Conservation (phyloP, 2,888 invertebrate species). For the Emmelina monodactyla region DNA sequence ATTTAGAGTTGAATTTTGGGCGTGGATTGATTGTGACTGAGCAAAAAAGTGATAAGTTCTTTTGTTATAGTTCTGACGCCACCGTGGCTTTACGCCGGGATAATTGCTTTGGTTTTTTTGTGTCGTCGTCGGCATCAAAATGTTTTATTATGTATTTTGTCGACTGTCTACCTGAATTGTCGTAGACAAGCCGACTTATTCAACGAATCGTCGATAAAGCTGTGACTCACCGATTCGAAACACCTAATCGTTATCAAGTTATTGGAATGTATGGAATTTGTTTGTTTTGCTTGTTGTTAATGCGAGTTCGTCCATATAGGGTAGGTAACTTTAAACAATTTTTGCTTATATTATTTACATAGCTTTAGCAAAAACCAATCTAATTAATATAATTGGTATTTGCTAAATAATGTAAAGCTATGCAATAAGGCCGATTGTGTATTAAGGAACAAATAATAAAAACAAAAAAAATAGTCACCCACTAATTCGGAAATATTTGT, state of each 20-base stretch:
- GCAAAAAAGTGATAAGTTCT: conserved; percentile 57
- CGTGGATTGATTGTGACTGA: conserved; percentile 17
- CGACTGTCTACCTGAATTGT: conserved; percentile 59
- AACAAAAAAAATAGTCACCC: too few species aligned
- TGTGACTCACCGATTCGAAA: conserved; percentile 31
- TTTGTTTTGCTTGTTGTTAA: conserved; percentile 30
- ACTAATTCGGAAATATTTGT: too few species aligned
- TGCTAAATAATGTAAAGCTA: too few species aligned
- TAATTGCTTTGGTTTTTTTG: conserved; percentile 59
- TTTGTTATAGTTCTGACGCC: conserved; percentile 62
- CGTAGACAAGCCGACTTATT: conserved; percentile 28
- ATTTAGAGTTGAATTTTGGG: conserved; percentile 20
- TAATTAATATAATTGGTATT: too few species aligned
- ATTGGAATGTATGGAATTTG: conserved; percentile 30
- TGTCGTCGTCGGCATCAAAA: conserved; percentile 28
- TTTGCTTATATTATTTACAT: too few species aligned
- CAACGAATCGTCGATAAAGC: conserved; percentile 8
- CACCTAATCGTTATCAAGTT: conserved; percentile 30
- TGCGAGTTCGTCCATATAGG: too few species aligned
- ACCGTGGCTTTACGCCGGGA: conserved; percentile 47
- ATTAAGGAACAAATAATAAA: too few species aligned
- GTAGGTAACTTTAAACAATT: too few species aligned
- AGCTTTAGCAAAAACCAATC: too few species aligned
- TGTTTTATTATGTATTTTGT: conserved; percentile 50
- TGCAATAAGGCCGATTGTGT: too few species aligned